Base-by-base conservation (phyloP, 2,797 vertebrate genomes). In the Scarus forsteni region DNA sequence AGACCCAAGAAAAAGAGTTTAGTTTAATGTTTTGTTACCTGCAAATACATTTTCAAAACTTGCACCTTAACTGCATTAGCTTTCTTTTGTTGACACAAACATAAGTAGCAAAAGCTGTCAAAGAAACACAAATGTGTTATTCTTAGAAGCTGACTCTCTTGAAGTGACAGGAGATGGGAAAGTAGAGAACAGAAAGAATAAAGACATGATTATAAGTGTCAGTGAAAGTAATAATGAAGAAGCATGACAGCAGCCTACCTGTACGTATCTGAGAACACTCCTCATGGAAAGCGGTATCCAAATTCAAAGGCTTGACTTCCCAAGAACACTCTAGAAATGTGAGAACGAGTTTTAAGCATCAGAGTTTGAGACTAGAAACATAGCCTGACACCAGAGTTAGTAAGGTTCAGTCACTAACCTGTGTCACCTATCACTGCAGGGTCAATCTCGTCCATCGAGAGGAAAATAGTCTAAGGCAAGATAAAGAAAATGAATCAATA, bases 391-490 rank as follows among this genome's bases (percentile, higher is more conserved):
- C 45, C 9, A 14, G n/a, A 1, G 5, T 49, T 38, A 70, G 48
- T 39, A 42, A 66, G 76, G 12, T 34, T 49, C 57, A 60, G 52
- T 59, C 43, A 67, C 62, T 15, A 55, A 94, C 92, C 91, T 91
- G 77, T n/a, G 40, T 72, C 48, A 13, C 36, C 46, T 0, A 43
- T 43, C 6, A 44, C 42, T 2, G 52, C 66, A 8, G 50, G 73
- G 57, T 90, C 84, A 16, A 59, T 61, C 27, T 92, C 90, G n/a
- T 93, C 89, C 83, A 85, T 19, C n/a, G 68, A 71, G 46, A 79
- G 69, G 53, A 92, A 92, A 74, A 67, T 40, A 44, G 92, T 88
- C 93, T 94, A 38, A 7, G 70, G 45, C 74, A 69, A 73, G 27
- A 76, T 6, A 66, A 12, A 61, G 7, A 73, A 52, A 51, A 34